These are phyloP conservation scores for Drosophila ezoana DNA, from an alignment of 2,888 invertebrate genomes.

Conservation along the genomic window DNA sequence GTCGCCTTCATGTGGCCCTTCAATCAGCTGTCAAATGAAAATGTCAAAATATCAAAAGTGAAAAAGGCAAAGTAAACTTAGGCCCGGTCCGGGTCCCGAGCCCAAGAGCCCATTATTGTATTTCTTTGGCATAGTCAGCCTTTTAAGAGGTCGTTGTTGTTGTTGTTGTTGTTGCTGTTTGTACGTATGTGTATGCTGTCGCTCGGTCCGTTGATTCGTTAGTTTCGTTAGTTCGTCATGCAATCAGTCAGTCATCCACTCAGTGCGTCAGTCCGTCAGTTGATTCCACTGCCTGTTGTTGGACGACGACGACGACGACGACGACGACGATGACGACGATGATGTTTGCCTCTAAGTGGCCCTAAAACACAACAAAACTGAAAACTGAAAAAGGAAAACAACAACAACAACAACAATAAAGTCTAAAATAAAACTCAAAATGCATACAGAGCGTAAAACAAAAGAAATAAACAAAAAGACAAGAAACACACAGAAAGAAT, in stretches of 20 bases:
- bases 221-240: slow-evolving; percentile 76
- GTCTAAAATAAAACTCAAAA: slow-evolving; percentile 64
- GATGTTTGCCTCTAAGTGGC: slow-evolving; percentile 68
- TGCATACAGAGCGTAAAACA: slow-evolving; percentile 58
- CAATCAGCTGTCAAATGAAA: slow-evolving; percentile 82
- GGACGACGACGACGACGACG: slow-evolving; percentile 5
- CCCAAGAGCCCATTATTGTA: slow-evolving; percentile 71
- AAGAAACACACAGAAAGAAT: slow-evolving; percentile 18
- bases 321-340: slow-evolving; percentile 16
- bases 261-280: slow-evolving; percentile 31
- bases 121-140: slow-evolving; percentile 67
- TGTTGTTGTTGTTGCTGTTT: slow-evolving; percentile 41
- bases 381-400: slow-evolving; percentile 17
- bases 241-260: slow-evolving; percentile 66
- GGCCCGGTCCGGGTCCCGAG: slow-evolving; percentile 60
- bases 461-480: slow-evolving; percentile 41
- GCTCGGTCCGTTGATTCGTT: slow-evolving; percentile 69
- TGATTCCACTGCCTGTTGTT: slow-evolving; percentile 32
- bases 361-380: slow-evolving; percentile 61
- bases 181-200: slow-evolving; percentile 51
- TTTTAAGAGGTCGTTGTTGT: slow-evolving; percentile 72
- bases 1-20: slow-evolving; percentile 65
- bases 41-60: slow-evolving; percentile 81
- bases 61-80: slow-evolving; percentile 81
- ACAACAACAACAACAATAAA: slow-evolving; percentile 22